Conservation (phyloP, 2,113 vertebrate species). For the Sterna hirundo region DNA sequence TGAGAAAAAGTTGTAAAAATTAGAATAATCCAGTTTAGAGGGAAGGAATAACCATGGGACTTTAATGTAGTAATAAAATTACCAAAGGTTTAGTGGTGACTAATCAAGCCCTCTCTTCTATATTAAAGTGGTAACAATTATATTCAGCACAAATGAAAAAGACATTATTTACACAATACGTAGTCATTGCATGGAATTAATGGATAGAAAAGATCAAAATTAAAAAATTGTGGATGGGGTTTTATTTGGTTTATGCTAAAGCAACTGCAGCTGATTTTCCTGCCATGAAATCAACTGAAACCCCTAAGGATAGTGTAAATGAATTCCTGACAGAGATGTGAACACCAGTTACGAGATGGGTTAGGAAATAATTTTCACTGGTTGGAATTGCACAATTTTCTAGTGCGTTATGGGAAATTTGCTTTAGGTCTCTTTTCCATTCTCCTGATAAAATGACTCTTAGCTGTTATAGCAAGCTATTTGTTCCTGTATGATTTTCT, state of each 20-base stretch:
- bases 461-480: not conserved
- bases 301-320: not conserved
- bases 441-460: not conserved
- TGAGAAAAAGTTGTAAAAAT: not conserved
- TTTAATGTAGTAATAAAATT: not conserved
- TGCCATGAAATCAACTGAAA: not conserved
- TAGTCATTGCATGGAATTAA: not conserved
- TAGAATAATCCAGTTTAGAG: not conserved
- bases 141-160: not conserved
- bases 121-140: not conserved
- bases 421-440: not conserved
- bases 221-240: not conserved
- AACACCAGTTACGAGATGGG: not conserved
- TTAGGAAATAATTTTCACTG: not conserved
- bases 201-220: constrained; percentile 20
- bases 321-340: not conserved
- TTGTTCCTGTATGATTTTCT: not conserved
- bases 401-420: not conserved
- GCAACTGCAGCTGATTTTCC: not conserved
- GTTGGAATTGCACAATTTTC: not conserved
- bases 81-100: not conserved
- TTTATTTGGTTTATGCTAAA: not conserved
- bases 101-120: not conserved
- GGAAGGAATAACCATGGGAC: not conserved
- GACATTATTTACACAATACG: not conserved